A percentile compares a stretch with the other conserved stretches of the same genome.
phyloP scores from a whole-genome alignment of 2,888 invertebrate species.

The Pheosia tremula region DNA sequence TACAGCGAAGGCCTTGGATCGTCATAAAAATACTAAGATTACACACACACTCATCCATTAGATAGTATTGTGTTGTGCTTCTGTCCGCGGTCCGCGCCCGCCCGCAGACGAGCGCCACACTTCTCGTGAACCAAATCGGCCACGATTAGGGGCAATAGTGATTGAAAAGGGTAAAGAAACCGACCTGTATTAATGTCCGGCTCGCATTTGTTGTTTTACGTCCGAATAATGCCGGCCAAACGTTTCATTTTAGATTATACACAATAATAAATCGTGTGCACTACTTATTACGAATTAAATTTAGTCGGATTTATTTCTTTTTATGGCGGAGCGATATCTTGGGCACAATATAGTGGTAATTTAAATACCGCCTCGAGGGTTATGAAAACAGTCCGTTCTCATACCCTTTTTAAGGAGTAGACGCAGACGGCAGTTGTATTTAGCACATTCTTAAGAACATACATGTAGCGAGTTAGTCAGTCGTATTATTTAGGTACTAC shows the following conservation, averaged over 20 bases:
- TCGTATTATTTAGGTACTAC: too few species aligned
- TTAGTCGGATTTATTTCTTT: slow-evolving; percentile 23
- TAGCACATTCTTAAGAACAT: background rate
- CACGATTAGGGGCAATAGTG: slow-evolving; percentile 81
- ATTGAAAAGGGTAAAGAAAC: slow-evolving; percentile 78
- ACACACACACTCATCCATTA: too few species aligned
- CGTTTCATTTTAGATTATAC: slow-evolving; percentile 50
- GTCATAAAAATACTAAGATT: too few species aligned
- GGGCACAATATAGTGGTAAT: slow-evolving; percentile 1
- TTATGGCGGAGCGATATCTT: slow-evolving; percentile 6
- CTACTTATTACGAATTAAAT: slow-evolving; percentile 40
- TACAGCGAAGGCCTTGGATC: too few species aligned
- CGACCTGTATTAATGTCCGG: slow-evolving; percentile 62
- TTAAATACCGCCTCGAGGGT: background rate
- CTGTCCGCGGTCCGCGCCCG: slow-evolving; percentile 32
- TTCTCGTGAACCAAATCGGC: slow-evolving; percentile 67
- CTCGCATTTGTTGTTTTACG: slow-evolving; percentile 60
- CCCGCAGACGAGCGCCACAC: slow-evolving; percentile 23
- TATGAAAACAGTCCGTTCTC: background rate
- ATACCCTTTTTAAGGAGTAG: background rate
- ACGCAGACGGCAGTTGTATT: background rate
- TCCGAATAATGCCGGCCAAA: slow-evolving; percentile 50
- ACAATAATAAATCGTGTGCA: slow-evolving; percentile 36
- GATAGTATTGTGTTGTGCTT: too few species aligned
- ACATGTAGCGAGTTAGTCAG: too few species aligned